Percentiles rank a stretch among this genome's conserved stretches.
Conservation (phyloP, 2,113 vertebrate species). For the Desmodus rotundus region DNA sequence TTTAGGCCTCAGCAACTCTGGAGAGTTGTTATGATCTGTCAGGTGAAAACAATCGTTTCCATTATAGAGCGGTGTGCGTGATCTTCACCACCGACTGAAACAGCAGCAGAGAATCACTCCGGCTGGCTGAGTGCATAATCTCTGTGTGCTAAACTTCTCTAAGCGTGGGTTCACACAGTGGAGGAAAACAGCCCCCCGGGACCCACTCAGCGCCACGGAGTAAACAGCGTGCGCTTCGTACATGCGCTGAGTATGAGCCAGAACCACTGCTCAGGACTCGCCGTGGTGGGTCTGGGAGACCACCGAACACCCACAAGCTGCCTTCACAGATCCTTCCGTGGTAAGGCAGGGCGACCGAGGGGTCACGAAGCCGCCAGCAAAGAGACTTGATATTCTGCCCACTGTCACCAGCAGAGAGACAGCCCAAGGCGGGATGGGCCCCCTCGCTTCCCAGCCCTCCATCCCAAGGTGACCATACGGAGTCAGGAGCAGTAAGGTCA, state of each 20-base stretch:
- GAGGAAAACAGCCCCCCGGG: background rate
- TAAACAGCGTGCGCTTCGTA: rapidly evolving
- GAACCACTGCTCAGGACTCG: rapidly evolving
- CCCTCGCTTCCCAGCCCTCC: background rate
- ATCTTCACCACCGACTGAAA: background rate
- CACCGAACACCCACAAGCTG: rapidly evolving
- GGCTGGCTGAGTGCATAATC: background rate
- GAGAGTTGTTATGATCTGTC: conserved; percentile 27
- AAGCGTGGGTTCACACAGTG: background rate
- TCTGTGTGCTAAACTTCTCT: background rate
- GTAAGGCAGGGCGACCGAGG: background rate
- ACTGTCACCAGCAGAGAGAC: background rate
- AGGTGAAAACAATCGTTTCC: conserved; percentile 23
- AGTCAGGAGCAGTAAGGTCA: background rate
- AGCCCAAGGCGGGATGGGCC: rapidly evolving
- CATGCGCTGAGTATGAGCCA: rapidly evolving
- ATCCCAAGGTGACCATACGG: rapidly evolving
- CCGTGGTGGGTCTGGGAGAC: rapidly evolving
- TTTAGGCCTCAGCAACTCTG: background rate
- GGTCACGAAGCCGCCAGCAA: no score
- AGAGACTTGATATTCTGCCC: background rate
- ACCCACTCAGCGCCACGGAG: rapidly evolving
- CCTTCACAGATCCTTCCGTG: background rate
- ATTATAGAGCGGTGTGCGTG: background rate
- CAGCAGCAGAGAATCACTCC: background rate